phyloP scores from a whole-genome alignment of 2,113 vertebrate genomes.

The Monarcha castaneiventris region DNA sequence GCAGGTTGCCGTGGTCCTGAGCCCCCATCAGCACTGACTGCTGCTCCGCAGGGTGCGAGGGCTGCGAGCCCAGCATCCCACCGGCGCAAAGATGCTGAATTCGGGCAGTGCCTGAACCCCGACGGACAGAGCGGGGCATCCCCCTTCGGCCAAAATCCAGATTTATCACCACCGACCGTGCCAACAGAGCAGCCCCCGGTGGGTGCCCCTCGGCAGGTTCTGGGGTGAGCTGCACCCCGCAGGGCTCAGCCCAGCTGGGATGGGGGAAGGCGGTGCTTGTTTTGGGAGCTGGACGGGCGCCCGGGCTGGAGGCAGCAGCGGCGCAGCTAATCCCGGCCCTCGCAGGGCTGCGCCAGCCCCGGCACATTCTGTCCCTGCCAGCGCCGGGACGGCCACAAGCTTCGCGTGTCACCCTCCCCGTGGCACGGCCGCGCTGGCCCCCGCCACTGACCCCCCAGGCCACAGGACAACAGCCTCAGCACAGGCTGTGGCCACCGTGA shows the following conservation, averaged over 20 bases:
- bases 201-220: not conserved
- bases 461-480: not conserved
- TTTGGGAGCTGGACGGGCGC: slow-evolving; percentile 16
- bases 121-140: accelerated
- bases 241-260: not conserved
- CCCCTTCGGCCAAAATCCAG: accelerated
- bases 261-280: not conserved
- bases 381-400: not conserved
- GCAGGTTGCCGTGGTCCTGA: not conserved
- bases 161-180: accelerated
- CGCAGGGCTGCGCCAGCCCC: not conserved
- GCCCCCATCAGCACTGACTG: accelerated
- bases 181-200: not conserved
- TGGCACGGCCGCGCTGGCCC: not conserved
- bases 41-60: accelerated
- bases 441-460: not conserved
- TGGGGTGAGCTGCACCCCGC: not conserved
- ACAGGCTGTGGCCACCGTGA: accelerated
- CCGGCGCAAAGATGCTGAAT: not conserved
- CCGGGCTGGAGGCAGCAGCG: not conserved
- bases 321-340: not conserved
- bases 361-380: slow-evolving; percentile 56
- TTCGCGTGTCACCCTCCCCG: not conserved
- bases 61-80: accelerated
- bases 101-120: accelerated